Conservation (phyloP, 1,140 invertebrate species). For the Rhopalosiphum maidis region DNA sequence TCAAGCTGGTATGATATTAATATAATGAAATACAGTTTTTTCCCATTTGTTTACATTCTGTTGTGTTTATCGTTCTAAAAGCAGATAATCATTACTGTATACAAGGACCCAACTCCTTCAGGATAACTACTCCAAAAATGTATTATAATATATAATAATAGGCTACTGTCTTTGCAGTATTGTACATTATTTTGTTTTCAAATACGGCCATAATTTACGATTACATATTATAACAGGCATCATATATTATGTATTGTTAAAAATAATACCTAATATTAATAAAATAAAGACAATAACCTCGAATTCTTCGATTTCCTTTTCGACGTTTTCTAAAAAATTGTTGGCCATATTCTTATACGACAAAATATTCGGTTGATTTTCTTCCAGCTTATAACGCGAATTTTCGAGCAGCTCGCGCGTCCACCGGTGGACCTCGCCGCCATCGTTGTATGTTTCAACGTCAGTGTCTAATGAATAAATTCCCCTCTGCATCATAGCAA, state of each 20-base stretch:
- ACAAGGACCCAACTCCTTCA: no score
- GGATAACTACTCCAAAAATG: no score
- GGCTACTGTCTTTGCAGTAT: no score
- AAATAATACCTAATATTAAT: not conserved
- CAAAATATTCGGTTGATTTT: not conserved
- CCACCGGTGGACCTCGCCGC: not conserved
- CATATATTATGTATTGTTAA: not conserved
- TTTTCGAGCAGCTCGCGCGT: not conserved
- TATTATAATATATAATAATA: no score
- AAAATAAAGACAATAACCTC: not conserved
- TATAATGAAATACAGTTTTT: no score
- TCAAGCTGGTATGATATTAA: no score
- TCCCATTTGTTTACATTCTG: no score
- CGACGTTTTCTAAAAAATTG: not conserved
- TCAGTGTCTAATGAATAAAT: not conserved
- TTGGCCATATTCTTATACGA: not conserved
- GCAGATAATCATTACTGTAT: no score
- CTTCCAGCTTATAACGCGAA: not conserved
- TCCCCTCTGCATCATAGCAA: not conserved
- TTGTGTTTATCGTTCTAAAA: no score
- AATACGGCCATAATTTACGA: not conserved
- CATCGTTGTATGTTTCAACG: not conserved
- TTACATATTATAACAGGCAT: not conserved
- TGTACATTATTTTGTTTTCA: no score
- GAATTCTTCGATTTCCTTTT: not conserved